A percentile compares a stretch with the other conserved stretches of the same genome.
These are phyloP conservation scores for Molossus alvarezi DNA, from an alignment of 2,797 vertebrate species.

Conservation along the genomic window DNA sequence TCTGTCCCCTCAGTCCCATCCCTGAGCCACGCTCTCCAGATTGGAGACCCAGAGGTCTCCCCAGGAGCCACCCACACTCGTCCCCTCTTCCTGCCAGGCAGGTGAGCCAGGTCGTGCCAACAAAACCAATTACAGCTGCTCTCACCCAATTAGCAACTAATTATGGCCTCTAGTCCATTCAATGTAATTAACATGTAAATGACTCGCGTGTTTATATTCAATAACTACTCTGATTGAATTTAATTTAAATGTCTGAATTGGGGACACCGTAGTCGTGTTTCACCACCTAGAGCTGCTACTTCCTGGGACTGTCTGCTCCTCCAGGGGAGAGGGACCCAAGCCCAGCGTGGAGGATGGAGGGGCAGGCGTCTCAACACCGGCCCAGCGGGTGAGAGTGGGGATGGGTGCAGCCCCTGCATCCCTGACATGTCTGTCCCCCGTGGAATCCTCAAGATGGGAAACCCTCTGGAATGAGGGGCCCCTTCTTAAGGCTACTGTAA, in stretches of 20 bases:
- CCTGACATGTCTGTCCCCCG: neutral
- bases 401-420: neutral
- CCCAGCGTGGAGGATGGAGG: neutral
- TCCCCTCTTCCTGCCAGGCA: slow-evolving; percentile 11
- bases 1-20: neutral
- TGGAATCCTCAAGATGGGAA: slow-evolving; percentile 48
- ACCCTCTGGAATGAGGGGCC: slow-evolving; percentile 60
- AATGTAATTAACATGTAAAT: slow-evolving; percentile 93
- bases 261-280: slow-evolving; percentile 81
- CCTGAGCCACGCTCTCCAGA: neutral
- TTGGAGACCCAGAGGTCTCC: neutral
- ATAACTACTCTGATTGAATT: slow-evolving; percentile 89
- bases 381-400: neutral
- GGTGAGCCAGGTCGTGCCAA: slow-evolving; percentile 86
- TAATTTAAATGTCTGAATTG: slow-evolving; percentile 88
- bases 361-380: neutral
- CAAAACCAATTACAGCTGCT: slow-evolving; percentile 90
- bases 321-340: neutral
- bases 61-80: neutral
- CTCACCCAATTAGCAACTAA: slow-evolving; percentile 93
- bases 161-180: slow-evolving; percentile 91
- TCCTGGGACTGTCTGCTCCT: neutral
- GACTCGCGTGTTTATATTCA: slow-evolving; percentile 92
- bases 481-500: slow-evolving; percentile 79
- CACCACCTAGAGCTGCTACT: slow-evolving; percentile 64